A percentile compares a stretch with the other conserved stretches of the same genome.
phyloP scores from a whole-genome alignment of 53 echinoderm and acorn worm species.

The Apostichopus leukothele region DNA sequence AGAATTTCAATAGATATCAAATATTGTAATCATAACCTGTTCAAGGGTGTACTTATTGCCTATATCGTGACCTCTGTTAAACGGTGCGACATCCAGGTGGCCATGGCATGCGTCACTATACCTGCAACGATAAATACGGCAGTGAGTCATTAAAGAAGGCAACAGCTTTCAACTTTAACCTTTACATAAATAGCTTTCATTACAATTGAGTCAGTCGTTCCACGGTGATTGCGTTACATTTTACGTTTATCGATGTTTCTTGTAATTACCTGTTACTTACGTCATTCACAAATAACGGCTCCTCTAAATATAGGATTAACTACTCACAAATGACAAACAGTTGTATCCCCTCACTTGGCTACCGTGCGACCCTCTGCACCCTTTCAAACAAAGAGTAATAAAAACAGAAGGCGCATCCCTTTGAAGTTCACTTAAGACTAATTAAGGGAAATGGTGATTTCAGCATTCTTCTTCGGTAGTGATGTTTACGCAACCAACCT shows the following conservation, averaged over 20 bases:
- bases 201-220: slow-evolving; percentile 9
- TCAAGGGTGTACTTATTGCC: neutral
- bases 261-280: slow-evolving; percentile 23
- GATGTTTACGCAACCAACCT: slow-evolving; percentile 34
- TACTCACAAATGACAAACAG: slow-evolving; percentile 34
- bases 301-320: slow-evolving; percentile 21
- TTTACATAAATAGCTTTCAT: neutral
- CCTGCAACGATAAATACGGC: neutral
- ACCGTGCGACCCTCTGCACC: slow-evolving; percentile 28
- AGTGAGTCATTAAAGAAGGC: neutral
- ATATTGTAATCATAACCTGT: no score
- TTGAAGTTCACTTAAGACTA: slow-evolving; percentile 31
- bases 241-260: slow-evolving; percentile 21
- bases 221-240: neutral
- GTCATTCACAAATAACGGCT: slow-evolving; percentile 17
- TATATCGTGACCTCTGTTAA: neutral
- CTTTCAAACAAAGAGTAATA: slow-evolving; percentile 40
- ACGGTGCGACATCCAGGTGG: slow-evolving; percentile 3
- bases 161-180: slow-evolving; percentile 13
- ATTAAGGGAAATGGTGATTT: slow-evolving; percentile 34
- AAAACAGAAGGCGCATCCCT: slow-evolving; percentile 33
- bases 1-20: no score
- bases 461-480: slow-evolving; percentile 18
- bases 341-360: slow-evolving; percentile 37
- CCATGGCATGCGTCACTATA: neutral